Evolutionary conservation across 2,888 invertebrate species (phyloP), one percentile per base, ranked within the genome.

Genomic region (Phragmatobia fuliginosa): DNA sequence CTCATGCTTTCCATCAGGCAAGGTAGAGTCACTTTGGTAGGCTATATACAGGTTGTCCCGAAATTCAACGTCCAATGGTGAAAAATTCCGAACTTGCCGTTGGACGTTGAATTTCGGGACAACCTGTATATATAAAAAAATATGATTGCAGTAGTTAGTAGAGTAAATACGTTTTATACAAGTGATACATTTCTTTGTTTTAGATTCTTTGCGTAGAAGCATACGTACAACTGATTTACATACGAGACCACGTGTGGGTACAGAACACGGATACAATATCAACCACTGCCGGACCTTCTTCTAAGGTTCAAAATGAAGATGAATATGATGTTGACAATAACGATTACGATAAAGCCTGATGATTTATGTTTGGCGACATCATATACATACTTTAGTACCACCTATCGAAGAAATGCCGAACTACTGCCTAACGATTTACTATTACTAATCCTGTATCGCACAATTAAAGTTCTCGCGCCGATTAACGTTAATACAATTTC

Each of bases 191-290:
- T 0, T 11, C 32, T 61, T n/a, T 66, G 52, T 74, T 76, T 76
- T 82, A 92, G 91, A 69, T 92, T 49, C 76, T 91, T 52, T 92
- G 92, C 72, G 73, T 88, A 25, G 88, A 90, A 63, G 86, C 89
- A 0, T 79, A 84, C 64, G 62, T 92, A 49, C 89, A 88, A 59
- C 75, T 92, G 59, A 66, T 89, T 45, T 92, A 92, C 77, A 84
- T 87, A n/a, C 84, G 90, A 0, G 78, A 85, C 4, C 90, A 90
- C 76, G 77, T 88, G 70, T 89, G 89, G 88, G 28, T 75, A 32
- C 70, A 65, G 6, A 72, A 52, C 10, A 59, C 49, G 10, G 32
- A 52, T 31, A 16, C 67, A 36, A 31, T 36, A 25, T 38, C 25
- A n/a, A 70, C 70, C 25, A 73, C 62, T 10, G 18, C 33, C 6